Percentiles rank a stretch among this genome's conserved stretches.
Conservation (phyloP, 2,797 vertebrate genomes). For the Tachyglossus aculeatus region DNA sequence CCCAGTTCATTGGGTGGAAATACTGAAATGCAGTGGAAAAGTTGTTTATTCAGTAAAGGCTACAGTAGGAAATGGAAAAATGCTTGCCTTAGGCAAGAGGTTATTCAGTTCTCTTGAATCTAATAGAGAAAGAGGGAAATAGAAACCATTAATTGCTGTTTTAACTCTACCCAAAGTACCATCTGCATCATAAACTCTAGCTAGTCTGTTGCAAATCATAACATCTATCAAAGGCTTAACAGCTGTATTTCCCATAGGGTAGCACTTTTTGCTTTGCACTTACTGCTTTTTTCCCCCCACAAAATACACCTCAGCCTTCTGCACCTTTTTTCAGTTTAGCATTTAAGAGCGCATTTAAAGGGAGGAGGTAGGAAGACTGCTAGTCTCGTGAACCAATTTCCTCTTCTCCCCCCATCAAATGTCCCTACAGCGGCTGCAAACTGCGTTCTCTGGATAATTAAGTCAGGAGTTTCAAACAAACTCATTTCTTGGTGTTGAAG, state of each 20-base stretch:
- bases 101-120: constrained; percentile 52
- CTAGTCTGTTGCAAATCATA: constrained; percentile 56
- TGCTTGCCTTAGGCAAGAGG: constrained; percentile 24
- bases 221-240: constrained; percentile 51
- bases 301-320: constrained; percentile 7
- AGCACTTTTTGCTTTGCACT: constrained; percentile 36
- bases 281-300: constrained; percentile 4
- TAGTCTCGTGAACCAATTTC: too few relatives aligned
- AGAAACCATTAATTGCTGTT: constrained; percentile 59
- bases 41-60: constrained; percentile 39
- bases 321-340: not conserved
- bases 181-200: constrained; percentile 55
- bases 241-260: constrained; percentile 48
- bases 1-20: constrained; percentile 32
- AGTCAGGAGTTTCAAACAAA: too few relatives aligned
- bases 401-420: too few relatives aligned
- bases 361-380: too few relatives aligned
- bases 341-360: constrained; percentile 29
- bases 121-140: constrained; percentile 22
- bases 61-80: constrained; percentile 46
- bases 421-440: too few relatives aligned
- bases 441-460: not conserved
- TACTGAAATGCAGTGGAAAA: constrained; percentile 23
- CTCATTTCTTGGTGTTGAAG: constrained; percentile 20
- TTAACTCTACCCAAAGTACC: constrained; percentile 46